Percentiles rank a stretch among this genome's conserved stretches.
Conservation (phyloP, 2,113 vertebrate species). For the Anhinga anhinga region DNA sequence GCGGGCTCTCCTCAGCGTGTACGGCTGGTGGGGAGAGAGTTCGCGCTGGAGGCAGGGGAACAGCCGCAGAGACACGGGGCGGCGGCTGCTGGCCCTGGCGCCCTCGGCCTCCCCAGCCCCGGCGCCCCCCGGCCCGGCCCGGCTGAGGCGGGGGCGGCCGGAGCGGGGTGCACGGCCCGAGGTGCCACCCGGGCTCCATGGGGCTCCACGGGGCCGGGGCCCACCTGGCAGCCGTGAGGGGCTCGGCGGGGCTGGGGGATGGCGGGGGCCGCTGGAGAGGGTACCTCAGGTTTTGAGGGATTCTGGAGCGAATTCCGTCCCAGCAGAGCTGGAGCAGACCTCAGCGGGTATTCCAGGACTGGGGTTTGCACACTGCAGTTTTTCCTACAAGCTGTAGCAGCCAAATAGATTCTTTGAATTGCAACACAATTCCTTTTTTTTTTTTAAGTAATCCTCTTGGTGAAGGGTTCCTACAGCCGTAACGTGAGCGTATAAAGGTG, state of each 20-base stretch:
- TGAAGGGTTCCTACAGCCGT: background rate
- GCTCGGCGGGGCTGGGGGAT: no score
- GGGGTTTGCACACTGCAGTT: fast-evolving
- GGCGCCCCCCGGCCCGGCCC: background rate
- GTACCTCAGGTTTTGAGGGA: background rate
- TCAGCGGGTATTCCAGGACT: fast-evolving
- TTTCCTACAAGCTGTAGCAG: background rate
- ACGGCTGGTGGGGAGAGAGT: fast-evolving
- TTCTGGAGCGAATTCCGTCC: background rate
- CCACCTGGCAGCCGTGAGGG: no score
- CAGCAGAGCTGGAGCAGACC: background rate
- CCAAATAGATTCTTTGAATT: background rate
- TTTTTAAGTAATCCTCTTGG: background rate
- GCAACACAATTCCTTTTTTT: background rate
- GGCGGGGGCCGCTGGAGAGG: background rate
- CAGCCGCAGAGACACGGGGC: background rate
- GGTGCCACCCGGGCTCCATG: no score
- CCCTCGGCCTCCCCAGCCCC: background rate
- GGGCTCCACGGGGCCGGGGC: no score
- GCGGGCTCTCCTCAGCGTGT: fast-evolving
- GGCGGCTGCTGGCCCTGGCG: no score
- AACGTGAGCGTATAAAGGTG: fast-evolving
- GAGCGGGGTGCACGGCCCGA: no score
- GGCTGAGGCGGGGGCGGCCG: no score
- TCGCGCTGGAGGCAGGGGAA: fast-evolving